Evolutionary conservation across 1,140 invertebrate genomes (phyloP).

Genomic region (Macrocentrus cingulum): DNA sequence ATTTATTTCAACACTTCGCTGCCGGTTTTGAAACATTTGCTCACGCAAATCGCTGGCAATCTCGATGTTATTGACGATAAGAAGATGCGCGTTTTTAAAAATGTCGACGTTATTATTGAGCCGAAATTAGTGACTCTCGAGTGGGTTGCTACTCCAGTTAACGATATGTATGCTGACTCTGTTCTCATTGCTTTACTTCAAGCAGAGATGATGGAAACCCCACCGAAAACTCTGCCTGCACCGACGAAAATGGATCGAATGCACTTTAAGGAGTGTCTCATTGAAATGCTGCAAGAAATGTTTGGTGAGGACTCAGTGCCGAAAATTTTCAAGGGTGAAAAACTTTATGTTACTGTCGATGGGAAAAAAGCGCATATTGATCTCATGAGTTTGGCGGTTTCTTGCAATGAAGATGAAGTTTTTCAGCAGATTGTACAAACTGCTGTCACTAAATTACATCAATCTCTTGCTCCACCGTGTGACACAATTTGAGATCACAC

Average conservation of each 20-base stretch:
- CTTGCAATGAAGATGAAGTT: constrained; percentile 76
- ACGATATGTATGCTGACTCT: constrained; percentile 98
- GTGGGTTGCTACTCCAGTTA: constrained; percentile 92
- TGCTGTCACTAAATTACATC: constrained; percentile 81
- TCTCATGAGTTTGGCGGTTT: constrained; percentile 77
- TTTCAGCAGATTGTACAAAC: constrained; percentile 84
- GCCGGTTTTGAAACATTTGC: constrained; percentile 77
- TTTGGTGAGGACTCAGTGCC: constrained; percentile 94
- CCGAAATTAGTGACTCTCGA: constrained; percentile 83
- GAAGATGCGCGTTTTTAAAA: constrained; percentile 74
- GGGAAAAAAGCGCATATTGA: constrained; percentile 86
- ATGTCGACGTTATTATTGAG: constrained; percentile 82
- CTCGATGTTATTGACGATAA: constrained; percentile 76
- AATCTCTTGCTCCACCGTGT: constrained; percentile 75
- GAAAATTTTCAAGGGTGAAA: constrained; percentile 91
- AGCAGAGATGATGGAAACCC: constrained; percentile 70
- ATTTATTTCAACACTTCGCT: constrained; percentile 82
- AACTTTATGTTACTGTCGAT: constrained; percentile 82
- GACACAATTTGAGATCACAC: constrained; percentile 42
- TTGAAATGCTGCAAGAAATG: constrained; percentile 92
- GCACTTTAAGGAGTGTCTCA: constrained; percentile 90
- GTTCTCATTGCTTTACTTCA: constrained; percentile 82
- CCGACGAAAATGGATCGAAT: constrained; percentile 77
- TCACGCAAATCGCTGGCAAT: constrained; percentile 81
- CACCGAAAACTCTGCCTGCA: constrained; percentile 63